phyloP scores from a whole-genome alignment of 2,113 vertebrate species.

The Mustelus asterias region DNA sequence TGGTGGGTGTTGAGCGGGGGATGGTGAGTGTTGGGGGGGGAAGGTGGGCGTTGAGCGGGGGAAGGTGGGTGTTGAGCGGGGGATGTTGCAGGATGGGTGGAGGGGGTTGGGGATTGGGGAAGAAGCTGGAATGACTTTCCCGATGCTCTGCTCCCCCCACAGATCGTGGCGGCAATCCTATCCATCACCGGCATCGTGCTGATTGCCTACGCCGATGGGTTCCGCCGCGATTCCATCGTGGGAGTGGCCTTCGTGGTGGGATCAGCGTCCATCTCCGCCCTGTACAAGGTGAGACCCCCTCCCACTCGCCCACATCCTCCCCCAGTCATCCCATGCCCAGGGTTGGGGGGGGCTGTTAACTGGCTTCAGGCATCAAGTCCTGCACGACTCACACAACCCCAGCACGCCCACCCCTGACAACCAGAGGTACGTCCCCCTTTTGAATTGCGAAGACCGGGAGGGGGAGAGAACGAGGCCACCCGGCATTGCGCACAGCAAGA shows the following conservation, averaged over 20 bases:
- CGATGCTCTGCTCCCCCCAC: not conserved
- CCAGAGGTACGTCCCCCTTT: not conserved
- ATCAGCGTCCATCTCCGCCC: constrained; percentile 50
- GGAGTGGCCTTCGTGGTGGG: constrained; percentile 49
- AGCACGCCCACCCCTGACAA: too few relatives aligned
- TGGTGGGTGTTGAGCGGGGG: too few relatives aligned
- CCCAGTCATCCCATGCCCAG: too few relatives aligned
- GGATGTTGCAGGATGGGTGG: too few relatives aligned
- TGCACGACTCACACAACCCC: not conserved
- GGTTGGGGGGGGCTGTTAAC: too few relatives aligned
- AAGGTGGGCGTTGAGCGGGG: too few relatives aligned
- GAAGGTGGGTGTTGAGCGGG: too few relatives aligned
- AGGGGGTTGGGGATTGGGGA: not conserved
- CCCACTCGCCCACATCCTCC: too few relatives aligned
- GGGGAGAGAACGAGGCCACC: not conserved
- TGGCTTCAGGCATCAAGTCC: not conserved
- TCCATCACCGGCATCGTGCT: constrained; percentile 54
- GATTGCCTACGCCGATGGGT: constrained; percentile 50
- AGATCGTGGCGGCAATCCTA: constrained; percentile 52
- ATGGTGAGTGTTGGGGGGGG: too few relatives aligned
- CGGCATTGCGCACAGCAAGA: not conserved
- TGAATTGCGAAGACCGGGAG: too few relatives aligned
- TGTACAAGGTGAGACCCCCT: constrained; percentile 47
- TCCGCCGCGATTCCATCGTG: constrained; percentile 48
- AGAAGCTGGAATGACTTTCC: not conserved